Evolutionary conservation across 2,888 invertebrate genomes (phyloP), one percentile per base, ranked within the genome.

Genomic region (Phorcus lineatus): DNA sequence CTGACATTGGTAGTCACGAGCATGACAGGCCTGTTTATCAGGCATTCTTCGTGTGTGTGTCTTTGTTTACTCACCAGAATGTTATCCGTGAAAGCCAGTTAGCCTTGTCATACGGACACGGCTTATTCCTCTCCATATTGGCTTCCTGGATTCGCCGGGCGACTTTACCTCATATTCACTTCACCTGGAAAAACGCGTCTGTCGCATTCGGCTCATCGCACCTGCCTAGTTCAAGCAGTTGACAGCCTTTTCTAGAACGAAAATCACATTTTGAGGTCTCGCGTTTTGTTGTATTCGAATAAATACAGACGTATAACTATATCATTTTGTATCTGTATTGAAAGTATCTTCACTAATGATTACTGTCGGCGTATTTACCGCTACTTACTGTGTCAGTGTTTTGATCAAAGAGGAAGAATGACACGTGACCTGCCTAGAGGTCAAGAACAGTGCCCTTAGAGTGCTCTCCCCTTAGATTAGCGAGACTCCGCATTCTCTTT

Each of bases 1-100:
- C 9, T 47, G 11, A 47, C 11, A 11, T 47, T 47, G 6, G 1
- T 47, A 1, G 47, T 47, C 47, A 13, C 1, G 13, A 47, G 6
- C 7, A 47, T 47, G 47, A 47, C 47, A 13, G 47, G 47, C 1
- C 47, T 13, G 13, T 47, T 47, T 47, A 47, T 47, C 47, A 47
- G 6, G 13, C 47, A 47, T 47, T 47, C 13, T 47, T 47, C 11
- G 11, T 13, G 47, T 47, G 47, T 47, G 9, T 76, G 24, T 28
- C 57, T 36, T 62, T 40, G 57, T 57, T 31, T 13, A 70, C 79
- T 79, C 54, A 79, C 79, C 79, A 79, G 70, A 79, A 79, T 31
- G 70, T 53, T 28, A 79, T 53, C 70, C 79, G 70, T 2, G 79
- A 79, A 70, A 79, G 22, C 70, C 55, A 70, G 31, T 79, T 79